Percentiles rank a stretch among this genome's conserved stretches.
Conservation (phyloP, 2,113 vertebrate genomes). For the Xenotilapia flavipinnis region DNA sequence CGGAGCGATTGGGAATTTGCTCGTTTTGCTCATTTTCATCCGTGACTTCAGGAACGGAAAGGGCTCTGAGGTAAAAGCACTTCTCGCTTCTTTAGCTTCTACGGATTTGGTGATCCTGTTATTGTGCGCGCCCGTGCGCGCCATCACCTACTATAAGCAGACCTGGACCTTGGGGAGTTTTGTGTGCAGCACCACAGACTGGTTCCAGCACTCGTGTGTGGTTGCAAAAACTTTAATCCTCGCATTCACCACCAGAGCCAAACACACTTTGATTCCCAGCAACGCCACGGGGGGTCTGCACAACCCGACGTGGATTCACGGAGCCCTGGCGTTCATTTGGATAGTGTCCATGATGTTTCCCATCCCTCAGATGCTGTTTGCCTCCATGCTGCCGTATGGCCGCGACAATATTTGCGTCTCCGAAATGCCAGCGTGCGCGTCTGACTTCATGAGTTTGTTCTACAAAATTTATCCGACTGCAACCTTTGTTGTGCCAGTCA, state of each 20-base stretch:
- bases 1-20: slow-evolving; percentile 68
- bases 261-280: slow-evolving; percentile 42
- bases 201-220: slow-evolving; percentile 76
- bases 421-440: slow-evolving; percentile 52
- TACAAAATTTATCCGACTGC: slow-evolving; percentile 70
- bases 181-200: slow-evolving; percentile 72
- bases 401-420: slow-evolving; percentile 48
- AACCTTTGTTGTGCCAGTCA: slow-evolving; percentile 58
- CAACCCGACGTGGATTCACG: slow-evolving; percentile 45
- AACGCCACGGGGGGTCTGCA: not conserved
- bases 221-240: slow-evolving; percentile 74
- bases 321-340: slow-evolving; percentile 51
- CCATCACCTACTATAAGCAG: slow-evolving; percentile 68
- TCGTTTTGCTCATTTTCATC: slow-evolving; percentile 66
- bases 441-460: slow-evolving; percentile 70
- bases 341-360: slow-evolving; percentile 62
- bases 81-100: slow-evolving; percentile 63
- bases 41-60: slow-evolving; percentile 56
- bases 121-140: slow-evolving; percentile 69
- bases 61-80: slow-evolving; percentile 60
- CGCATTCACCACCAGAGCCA: slow-evolving; percentile 59
- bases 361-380: slow-evolving; percentile 69
- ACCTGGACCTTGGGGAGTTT: slow-evolving; percentile 72
- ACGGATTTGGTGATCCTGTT: slow-evolving; percentile 69
- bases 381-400: slow-evolving; percentile 33